phyloP scores from a whole-genome alignment of 2,888 invertebrate species.

The Keiferia lycopersicella region DNA sequence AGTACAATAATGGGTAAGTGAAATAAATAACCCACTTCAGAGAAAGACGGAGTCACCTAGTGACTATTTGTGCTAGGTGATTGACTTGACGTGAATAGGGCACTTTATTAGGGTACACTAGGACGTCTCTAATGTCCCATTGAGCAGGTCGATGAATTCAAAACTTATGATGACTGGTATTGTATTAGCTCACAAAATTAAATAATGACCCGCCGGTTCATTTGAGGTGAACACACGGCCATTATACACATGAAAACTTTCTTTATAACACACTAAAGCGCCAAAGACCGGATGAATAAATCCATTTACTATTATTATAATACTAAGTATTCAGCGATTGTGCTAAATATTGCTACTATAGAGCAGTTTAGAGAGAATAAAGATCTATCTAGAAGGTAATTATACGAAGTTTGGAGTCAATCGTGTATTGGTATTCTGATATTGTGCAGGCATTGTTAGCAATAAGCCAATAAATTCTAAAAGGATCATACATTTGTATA shows the following conservation, averaged over 20 bases:
- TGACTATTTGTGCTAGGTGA: constrained; percentile 13
- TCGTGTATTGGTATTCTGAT: not conserved
- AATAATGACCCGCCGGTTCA: constrained; percentile 8
- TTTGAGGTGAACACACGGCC: not conserved
- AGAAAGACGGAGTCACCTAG: constrained; percentile 2
- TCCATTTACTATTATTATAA: not conserved
- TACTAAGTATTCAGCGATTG: not conserved
- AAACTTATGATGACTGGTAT: constrained; percentile 7
- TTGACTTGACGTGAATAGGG: constrained; percentile 21
- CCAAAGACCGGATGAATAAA: constrained; percentile 7
- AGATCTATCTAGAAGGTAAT: constrained; percentile 2
- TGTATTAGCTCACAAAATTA: constrained; percentile 15
- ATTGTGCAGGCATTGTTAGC: not conserved
- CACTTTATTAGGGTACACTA: constrained; percentile 17
- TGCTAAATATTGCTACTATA: not conserved
- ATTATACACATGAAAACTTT: constrained; percentile 8
- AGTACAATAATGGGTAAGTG: not conserved
- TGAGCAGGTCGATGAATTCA: constrained; percentile 17
- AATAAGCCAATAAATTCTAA: too few relatives aligned
- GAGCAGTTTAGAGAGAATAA: not conserved
- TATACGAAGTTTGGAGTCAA: not conserved
- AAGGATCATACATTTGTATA: too few relatives aligned
- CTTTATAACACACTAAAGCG: not conserved
- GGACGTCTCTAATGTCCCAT: constrained; percentile 13
- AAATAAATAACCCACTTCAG: constrained; percentile 6